Percentiles rank a stretch among this genome's conserved stretches.
Conservation (phyloP, 2,113 vertebrate genomes). For the Taurulus bubalis region DNA sequence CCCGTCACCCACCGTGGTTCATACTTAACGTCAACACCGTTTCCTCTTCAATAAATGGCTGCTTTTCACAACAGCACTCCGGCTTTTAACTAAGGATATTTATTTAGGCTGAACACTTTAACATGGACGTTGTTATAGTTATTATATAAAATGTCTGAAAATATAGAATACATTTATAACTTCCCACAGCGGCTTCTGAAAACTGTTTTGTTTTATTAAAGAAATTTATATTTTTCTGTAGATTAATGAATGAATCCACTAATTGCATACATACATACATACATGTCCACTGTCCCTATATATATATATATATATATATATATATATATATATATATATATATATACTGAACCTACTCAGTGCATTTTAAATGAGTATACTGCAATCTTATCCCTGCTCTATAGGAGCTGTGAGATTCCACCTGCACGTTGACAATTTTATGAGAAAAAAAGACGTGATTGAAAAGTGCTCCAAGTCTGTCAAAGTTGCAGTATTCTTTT, state of each 20-base stretch:
- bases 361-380: neutral
- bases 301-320: too few relatives aligned
- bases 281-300: too few relatives aligned
- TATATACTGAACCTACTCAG: neutral
- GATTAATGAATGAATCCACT: neutral
- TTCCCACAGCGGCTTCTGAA: neutral
- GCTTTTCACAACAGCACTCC: slow-evolving; percentile 6
- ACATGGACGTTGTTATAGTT: neutral
- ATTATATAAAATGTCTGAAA: neutral
- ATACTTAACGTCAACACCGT: slow-evolving; percentile 40
- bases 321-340: too few relatives aligned
- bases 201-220: neutral
- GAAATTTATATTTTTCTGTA: neutral
- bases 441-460: too few relatives aligned
- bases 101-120: slow-evolving; percentile 2
- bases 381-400: too few relatives aligned
- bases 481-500: neutral
- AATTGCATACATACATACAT: neutral
- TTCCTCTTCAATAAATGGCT: slow-evolving; percentile 30
- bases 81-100: neutral
- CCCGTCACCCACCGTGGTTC: slow-evolving; percentile 45
- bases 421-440: neutral
- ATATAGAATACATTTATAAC: neutral
- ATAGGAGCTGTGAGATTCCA: too few relatives aligned
- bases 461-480: neutral